Evolutionary conservation across 2,888 invertebrate genomes (phyloP), one percentile per base, ranked within the genome.

Genomic region (Spodoptera littoralis): DNA sequence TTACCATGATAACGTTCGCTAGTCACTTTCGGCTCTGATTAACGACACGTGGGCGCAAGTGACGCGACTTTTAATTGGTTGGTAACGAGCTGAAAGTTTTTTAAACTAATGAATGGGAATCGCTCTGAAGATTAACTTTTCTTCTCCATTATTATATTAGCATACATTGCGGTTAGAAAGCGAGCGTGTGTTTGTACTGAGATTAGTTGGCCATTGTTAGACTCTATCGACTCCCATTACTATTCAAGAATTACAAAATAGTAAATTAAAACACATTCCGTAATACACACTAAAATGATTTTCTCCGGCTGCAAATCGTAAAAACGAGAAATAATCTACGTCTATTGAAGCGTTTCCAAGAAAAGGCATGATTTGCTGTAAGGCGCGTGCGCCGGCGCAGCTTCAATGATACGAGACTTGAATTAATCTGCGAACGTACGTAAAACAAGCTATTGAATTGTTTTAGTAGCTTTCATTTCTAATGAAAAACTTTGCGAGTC

Each of bases 21-120:
- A 86, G 81, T 87, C 82, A 88, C 88, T 92, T 91, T 90, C 89
- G 85, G 88, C 81, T 88, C 86, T 90, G 87, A 89, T 90, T 90
- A 88, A 83, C 85, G 83, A 84, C 77, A 73, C 74, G 77, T 75
- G 73, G 72, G 68, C 73, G 77, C 71, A 68, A 83, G 81, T 79
- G 83, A 75, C 80, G 74, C 60, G 87, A 87, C 86, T 90, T 88
- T 90, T 93, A 94, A 93, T 93, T 93, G 85, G 85, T 67, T 76
- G 70, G 83, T 90, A 88, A 92, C 86, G 82, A 90, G 84, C 87
- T 85, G 88, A 90, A 90, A 91, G 89, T 92, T 90, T 88, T 85
- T 74, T 86, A 86, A 89, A 91, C 89, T 91, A 92, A 90, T 89
- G 86, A 85, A 85, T 89, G 88, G 82, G 86, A 89, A 85, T 86